A percentile compares a stretch with the other conserved stretches of the same genome.
Conservation (phyloP, 2,113 vertebrate genomes). For the Xerus inauris region DNA sequence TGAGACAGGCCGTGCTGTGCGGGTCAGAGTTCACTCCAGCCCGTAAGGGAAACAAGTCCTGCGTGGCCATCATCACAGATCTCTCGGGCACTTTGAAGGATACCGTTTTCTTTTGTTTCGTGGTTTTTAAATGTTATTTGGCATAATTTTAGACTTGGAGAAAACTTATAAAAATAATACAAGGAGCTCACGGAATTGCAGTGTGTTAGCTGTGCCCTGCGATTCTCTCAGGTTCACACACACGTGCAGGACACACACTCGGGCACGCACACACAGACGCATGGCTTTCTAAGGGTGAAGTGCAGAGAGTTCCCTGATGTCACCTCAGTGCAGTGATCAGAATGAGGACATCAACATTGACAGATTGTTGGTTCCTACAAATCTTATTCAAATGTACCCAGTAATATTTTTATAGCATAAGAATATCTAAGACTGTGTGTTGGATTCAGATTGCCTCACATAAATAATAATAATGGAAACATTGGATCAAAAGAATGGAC, state of each 20-base stretch:
- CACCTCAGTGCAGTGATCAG: fast-evolving
- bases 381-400: neutral
- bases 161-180: neutral
- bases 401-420: neutral
- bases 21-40: too few relatives aligned
- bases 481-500: neutral
- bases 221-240: too few relatives aligned
- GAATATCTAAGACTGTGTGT: neutral
- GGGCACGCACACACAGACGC: neutral
- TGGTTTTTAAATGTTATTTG: neutral
- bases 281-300: neutral
- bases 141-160: neutral
- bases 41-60: too few relatives aligned
- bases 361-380: fast-evolving
- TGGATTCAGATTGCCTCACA: neutral
- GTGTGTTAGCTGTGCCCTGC: fast-evolving
- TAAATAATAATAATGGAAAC: too few relatives aligned
- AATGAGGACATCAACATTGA: fast-evolving
- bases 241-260: neutral
- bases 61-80: too few relatives aligned
- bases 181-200: neutral
- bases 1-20: too few relatives aligned
- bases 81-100: neutral
- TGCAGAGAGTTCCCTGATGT: fast-evolving
- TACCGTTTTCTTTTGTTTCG: neutral